Base-by-base conservation (phyloP, 1,140 invertebrate species). In the Heliothis subflexa region DNA sequence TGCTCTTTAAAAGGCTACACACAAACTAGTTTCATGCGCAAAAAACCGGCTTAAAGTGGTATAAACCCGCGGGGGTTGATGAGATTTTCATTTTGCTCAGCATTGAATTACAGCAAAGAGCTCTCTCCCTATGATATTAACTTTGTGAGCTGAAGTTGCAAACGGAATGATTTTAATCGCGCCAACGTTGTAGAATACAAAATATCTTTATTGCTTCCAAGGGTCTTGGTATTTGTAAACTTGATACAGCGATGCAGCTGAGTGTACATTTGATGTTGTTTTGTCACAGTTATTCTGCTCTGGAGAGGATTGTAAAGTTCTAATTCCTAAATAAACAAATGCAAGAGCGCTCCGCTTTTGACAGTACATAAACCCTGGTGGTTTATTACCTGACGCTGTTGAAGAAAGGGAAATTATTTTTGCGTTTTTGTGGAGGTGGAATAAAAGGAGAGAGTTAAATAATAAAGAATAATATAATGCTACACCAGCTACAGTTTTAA, bases 51-150 rank as follows among this genome's bases (percentile, higher is more conserved):
- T 68, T 78, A 79, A 70, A 78, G 33, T 47, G 75, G 61, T 81
- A 75, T 78, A 73, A 81, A 66, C 40, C 68, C 47, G 50, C 61
- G 52, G 74, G 50, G 68, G 75, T 75, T 84, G 84, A 84, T 79
- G 83, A 84, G 81, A 80, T 84, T 82, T 82, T 80, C 81, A 86
- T 86, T 84, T 84, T 81, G 78, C 82, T 80, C 79, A 57, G 77
- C 79, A 57, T 78, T 82, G 81, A 83, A 83, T 85, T 83, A 77
- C 57, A 73, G 78, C 55, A 64, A 79, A 82, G 81, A 70, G 75
- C 75, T 80, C 68, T 80, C 68, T 50, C 74, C 13, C 45, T 74
- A 73, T 74, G 74, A 61, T 76, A 73, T 73, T 73, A 78, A 72
- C 78, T 78, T 78, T 61, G 28, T 50, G 49, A 61, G 61, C 52